Evolutionary conservation across 2,113 vertebrate genomes (phyloP), one percentile per base, ranked within the genome.

Genomic region (Sander lucioperca): DNA sequence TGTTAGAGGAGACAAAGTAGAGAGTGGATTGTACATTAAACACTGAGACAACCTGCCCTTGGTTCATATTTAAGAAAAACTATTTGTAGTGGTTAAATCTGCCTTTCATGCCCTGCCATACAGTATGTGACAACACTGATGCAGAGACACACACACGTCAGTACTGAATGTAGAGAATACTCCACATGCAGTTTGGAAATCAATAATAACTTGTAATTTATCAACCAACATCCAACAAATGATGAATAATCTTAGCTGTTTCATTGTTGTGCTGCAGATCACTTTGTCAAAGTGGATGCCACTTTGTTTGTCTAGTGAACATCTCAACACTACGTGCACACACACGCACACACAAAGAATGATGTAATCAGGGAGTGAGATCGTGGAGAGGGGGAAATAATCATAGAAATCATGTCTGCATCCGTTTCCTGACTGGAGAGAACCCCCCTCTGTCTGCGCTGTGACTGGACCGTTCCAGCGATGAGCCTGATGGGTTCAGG

Each of bases 301-400:
- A 69, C 36, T 76, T 58, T 62, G 45, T 75, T 47, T 63, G 2
- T 67, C 50, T 21, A 43, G 36, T 59, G 33, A 43, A 70, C 16
- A 50, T 47, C 21, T 70, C 3, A 51, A 64, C 16, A 66, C 5
- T 54, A 33, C 15, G 0, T 51, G 47, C 67, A 74, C 59, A 30
- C 30, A 30, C 4, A 30, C 4, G 5, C 48, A 59, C 68, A 63
- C 61, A 88, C 43, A 79, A 61, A 70, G 67, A 79, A 84, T 92
- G 88, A 89, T 75, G 86, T 91, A 80, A 90, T 83, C 14, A 4
- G 47, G 63, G 66, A 83, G 48, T 70, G 58, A 78, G 82, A 84
- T 68, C 10, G 51, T 36, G 15, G n/a, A 77, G 56, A 64, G 57
- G 53, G 75, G 63, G 65, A 27, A 64, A 66, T 21, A 75, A 77